phyloP scores from a whole-genome alignment of 2,113 vertebrate species.

The Sceloporus undulatus region DNA sequence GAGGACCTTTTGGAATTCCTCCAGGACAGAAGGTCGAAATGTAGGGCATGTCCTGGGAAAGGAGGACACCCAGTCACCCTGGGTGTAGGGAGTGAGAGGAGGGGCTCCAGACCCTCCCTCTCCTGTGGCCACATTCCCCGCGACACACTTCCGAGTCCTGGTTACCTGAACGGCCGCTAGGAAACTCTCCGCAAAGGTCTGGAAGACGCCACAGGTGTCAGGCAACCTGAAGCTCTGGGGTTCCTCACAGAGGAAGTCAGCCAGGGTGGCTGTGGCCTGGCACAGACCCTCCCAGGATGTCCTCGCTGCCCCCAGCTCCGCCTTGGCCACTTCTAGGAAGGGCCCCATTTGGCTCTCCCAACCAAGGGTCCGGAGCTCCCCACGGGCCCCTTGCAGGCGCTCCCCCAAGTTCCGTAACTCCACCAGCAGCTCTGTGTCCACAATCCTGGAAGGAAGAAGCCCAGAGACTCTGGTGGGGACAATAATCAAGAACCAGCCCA shows the following conservation, averaged over 20 bases:
- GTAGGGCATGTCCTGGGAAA: too few relatives aligned
- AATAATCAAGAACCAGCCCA: not conserved
- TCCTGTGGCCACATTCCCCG: too few relatives aligned
- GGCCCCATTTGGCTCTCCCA: conserved; percentile 22
- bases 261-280: fast-evolving
- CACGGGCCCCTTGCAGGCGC: conserved; percentile 11
- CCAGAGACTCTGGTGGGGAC: fast-evolving
- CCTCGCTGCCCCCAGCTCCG: not conserved
- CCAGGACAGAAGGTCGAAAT: too few relatives aligned
- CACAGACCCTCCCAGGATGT: not conserved
- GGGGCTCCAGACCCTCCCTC: too few relatives aligned
- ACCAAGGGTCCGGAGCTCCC: not conserved
- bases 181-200: conserved; percentile 46
- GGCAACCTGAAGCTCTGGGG: conserved; percentile 17
- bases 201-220: conserved; percentile 50
- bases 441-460: conserved; percentile 19
- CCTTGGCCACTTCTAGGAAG: conserved; percentile 36
- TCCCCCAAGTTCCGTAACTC: conserved; percentile 34
- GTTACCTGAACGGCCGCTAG: conserved; percentile 19
- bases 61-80: too few relatives aligned
- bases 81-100: too few relatives aligned
- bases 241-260: conserved; percentile 57
- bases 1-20: too few relatives aligned
- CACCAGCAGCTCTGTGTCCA: conserved; percentile 12
- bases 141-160: too few relatives aligned